Base-by-base conservation (phyloP, 2,888 invertebrate species). In the Strigamia crassipes region DNA sequence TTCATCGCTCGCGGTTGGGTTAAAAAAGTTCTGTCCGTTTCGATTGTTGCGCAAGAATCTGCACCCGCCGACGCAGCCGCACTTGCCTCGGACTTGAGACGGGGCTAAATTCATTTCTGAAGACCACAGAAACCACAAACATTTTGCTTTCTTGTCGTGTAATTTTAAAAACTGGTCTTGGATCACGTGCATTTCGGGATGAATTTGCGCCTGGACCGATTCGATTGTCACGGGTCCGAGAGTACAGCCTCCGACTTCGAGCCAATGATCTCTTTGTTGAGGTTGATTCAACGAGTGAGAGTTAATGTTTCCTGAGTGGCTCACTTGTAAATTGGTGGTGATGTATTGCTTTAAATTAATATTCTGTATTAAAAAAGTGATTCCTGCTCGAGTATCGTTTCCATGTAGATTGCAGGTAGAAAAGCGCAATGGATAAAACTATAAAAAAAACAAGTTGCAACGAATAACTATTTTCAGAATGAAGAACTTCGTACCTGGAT, bases 351-450 rank as follows among this genome's bases (percentile, higher is more conserved):
- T 90, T 80, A 93, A 85, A 83, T 91, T 88, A 83, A 96, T 91
- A 84, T 93, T 92, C 0, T 95, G 94, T 83, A 97, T 88, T 78
- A 97, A 90, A 8, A 94, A 94, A 3, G 96, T 96, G 38, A 97
- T 91, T 0, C 97, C 97, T 2, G 94, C 93, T 85, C 94, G 94
- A 42, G 96, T 96, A 86, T 95, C 94, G 84, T 94, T 92, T 0
- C 97, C 96, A 86, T 98, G 97, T n/a, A 98, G 90, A 89, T 98
- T 98, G 86, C 98, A 98, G 79, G 93, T 94, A 27, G 96, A 93
- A 83, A 97, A 88, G 80, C 97, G 91, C 46, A 97, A 91, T 1
- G 97, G 97, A 23, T 94, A 95, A 85, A 96, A 90, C 91, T 92
- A 84, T 18, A 87, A 21, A 27, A 13, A 77, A 80, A 66, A n/a